Evolutionary conservation across 2,113 vertebrate genomes (phyloP), one percentile per base, ranked within the genome.

Genomic region (Antechinus stuartii): DNA sequence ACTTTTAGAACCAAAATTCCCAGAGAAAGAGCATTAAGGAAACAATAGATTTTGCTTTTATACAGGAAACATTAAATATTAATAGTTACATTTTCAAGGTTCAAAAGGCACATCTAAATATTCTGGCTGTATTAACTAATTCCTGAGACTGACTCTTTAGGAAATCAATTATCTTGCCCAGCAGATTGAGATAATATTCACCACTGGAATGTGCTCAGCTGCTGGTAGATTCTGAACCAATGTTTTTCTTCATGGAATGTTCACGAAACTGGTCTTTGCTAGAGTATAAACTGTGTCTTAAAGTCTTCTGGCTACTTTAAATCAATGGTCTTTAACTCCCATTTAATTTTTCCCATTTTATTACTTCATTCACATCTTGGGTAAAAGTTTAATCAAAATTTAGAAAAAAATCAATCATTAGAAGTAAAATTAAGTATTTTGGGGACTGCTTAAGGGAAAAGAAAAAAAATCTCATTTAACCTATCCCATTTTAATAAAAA

Each of bases 331-430:
- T 42, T 42, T 6, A 42, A 2, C 16, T 42, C 2, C 19, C 19
- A 22, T 84, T 84, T n/a, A n/a, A 27, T 57, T 16, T 35, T 76
- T n/a, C 50, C 50, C 50, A 0, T 84, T 96, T 93, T 19, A 92
- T 90, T n/a, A 61, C 12, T n/a, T 92, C 3, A 9, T 12, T 19
- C 12, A 26, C 52, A 91, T 94, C 89, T 94, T 92, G 90, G 90
- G 25, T 91, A 96, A 94, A 46, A 55, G 46, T 94, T 95, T 97
- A 96, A 97, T 93, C 90, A 96, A 95, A 96, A 93, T 27, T 54
- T 23, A 54, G 92, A 95, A 52, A 53, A 53, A 97, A 97, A 93
- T 97, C 94, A 96, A 46, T 96, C 94, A 95, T 96, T 95, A 52
- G 30, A 54, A 90, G 46, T 76, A 92, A 94, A 50, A 19, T 0